These are phyloP conservation scores for Pygoscelis antarcticus DNA, from an alignment of 2,113 vertebrate genomes.

Conservation along the genomic window DNA sequence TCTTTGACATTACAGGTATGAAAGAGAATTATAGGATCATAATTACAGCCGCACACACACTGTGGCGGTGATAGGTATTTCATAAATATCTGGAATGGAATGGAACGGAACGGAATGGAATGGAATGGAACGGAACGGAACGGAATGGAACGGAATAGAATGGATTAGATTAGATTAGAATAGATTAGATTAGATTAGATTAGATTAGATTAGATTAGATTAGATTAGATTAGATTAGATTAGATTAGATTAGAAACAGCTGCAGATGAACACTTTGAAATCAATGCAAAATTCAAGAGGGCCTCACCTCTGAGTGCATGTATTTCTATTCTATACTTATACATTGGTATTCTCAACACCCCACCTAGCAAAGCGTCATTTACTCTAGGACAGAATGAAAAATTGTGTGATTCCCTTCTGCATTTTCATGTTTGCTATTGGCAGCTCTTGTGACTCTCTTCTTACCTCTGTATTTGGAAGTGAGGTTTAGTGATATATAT, in stretches of 20 bases:
- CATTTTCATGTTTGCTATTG: background rate
- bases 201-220: background rate
- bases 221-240: background rate
- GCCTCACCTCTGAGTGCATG: background rate
- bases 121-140: background rate
- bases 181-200: background rate
- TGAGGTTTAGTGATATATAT: background rate
- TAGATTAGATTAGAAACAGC: background rate
- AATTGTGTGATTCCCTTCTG: background rate
- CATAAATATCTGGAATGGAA: background rate
- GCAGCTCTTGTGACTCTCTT: background rate
- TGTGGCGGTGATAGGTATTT: background rate
- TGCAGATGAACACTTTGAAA: background rate
- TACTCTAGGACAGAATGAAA: background rate
- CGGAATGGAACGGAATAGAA: background rate
- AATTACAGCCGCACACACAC: background rate
- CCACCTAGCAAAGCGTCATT: background rate
- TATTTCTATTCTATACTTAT: background rate
- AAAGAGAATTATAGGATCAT: background rate
- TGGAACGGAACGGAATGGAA: background rate
- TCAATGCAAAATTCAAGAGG: background rate
- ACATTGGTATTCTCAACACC: background rate
- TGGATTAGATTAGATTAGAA: background rate
- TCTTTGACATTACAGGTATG: background rate
- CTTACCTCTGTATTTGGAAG: background rate